Base-by-base conservation (phyloP, 2,888 invertebrate genomes). In the Hecatera dysodea region DNA sequence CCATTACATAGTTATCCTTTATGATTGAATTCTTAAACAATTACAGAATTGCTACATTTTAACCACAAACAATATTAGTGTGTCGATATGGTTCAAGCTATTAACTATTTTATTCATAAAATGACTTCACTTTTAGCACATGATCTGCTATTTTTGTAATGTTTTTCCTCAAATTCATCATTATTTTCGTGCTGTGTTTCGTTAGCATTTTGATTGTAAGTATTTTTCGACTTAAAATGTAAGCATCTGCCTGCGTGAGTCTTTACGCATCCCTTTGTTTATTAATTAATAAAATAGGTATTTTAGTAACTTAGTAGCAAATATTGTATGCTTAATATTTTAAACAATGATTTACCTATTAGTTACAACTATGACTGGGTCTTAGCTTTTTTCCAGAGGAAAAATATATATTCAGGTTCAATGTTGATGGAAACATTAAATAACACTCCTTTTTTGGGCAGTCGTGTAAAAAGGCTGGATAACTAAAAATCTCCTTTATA, bases 101-200 rank as follows among this genome's bases (percentile, higher is more conserved):
- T 52, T 66, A 22, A 48, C 22, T 56, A 59, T 63, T 77, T 50
- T 60, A 60, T 55, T 69, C 33, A 44, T 33, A 48, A 70, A 75
- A 75, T 80, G 63, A 77, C 75, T 69, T 77, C 76, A 78, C 9
- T 36, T 22, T 67, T 59, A 29, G 19, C 22, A 29, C 27, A 52
- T 46, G 8, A 27, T 65, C 69, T 29, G 36, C 42, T 69, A 78
- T 79, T 75, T 66, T 62, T 65, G 17, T 61, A 24, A 44, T 5
- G 17, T 46, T 80, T 39, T 80, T 80, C 80, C 76, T 80, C 12
- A 53, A 46, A 39, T 29, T 33, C n/a, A 5, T 72, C 55, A 52
- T 27, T 24, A 36, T 61, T 33, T 53, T 22, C 19, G 5, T 66
- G 60, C 5, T 60, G 66, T 56, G 46, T 63, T 78, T 75, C 27